Evolutionary conservation across 2,797 vertebrate genomes (phyloP).

Genomic region (Dermochelys coriacea): DNA sequence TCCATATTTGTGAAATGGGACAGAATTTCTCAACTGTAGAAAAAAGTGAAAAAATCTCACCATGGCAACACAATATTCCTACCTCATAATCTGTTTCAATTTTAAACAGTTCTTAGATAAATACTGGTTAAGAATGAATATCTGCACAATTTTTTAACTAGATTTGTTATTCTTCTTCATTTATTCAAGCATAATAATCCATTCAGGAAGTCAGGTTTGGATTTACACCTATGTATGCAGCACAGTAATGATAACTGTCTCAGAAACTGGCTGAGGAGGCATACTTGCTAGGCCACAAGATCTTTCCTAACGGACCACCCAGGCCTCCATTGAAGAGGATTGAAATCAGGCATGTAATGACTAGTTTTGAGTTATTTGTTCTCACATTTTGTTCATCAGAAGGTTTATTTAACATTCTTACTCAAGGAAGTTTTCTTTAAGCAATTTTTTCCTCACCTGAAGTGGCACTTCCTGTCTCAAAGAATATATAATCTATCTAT

Average conservation of each 20-base stretch:
- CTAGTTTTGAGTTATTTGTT: conserved; percentile 28
- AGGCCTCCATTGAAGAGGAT: conserved; percentile 62
- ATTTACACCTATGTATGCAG: conserved; percentile 72
- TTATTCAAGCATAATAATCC: conserved; percentile 80
- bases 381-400: background rate
- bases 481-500: conserved; percentile 24
- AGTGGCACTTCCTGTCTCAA: background rate
- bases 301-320: conserved; percentile 81
- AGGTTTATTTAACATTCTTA: conserved; percentile 16
- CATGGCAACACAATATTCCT: conserved; percentile 22
- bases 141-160: conserved; percentile 6
- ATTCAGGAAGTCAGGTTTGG: conserved; percentile 79
- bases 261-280: conserved; percentile 79
- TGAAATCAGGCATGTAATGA: conserved; percentile 8
- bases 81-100: background rate
- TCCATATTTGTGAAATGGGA: background rate
- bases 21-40: background rate
- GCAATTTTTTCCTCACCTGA: background rate
- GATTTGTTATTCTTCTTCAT: conserved; percentile 58
- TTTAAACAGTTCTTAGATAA: conserved; percentile 39
- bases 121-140: conserved; percentile 33
- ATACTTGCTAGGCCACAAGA: conserved; percentile 63
- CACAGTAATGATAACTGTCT: conserved; percentile 78
- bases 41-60: background rate
- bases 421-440: background rate